These are phyloP conservation scores for Edolisoma coerulescens DNA, from an alignment of 2,113 vertebrate genomes.

Conservation along the genomic window DNA sequence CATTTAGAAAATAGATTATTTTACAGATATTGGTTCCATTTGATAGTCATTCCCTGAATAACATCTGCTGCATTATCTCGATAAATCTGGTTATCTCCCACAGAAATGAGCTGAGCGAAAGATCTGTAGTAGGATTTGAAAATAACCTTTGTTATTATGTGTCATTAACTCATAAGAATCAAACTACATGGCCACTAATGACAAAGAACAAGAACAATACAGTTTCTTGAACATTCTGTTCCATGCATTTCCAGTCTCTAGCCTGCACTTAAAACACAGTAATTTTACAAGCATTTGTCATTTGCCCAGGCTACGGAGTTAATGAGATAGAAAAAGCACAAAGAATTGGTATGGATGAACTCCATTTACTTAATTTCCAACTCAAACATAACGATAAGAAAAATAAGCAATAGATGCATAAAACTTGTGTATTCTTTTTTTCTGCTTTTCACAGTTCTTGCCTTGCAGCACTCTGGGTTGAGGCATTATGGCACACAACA, in stretches of 20 bases:
- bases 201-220: slow-evolving; percentile 18
- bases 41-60: neutral
- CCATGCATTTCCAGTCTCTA: slow-evolving; percentile 8
- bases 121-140: neutral
- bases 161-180: neutral
- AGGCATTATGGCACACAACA: neutral
- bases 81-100: slow-evolving; percentile 11
- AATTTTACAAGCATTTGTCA: slow-evolving; percentile 23
- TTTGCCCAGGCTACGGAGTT: slow-evolving; percentile 13
- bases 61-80: slow-evolving; percentile 32
- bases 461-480: neutral
- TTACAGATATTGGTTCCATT: slow-evolving; percentile 28
- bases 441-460: neutral
- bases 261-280: neutral
- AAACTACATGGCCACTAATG: slow-evolving; percentile 1
- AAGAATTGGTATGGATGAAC: slow-evolving; percentile 21
- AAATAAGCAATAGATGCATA: neutral
- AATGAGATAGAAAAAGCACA: slow-evolving; percentile 19
- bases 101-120: neutral
- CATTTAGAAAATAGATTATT: slow-evolving; percentile 35
- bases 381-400: neutral
- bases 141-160: slow-evolving; percentile 39
- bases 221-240: slow-evolving; percentile 14
- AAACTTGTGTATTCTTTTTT: fast-evolving
- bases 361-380: slow-evolving; percentile 16